These are phyloP conservation scores for Andrena marginata DNA, from an alignment of 2,888 invertebrate genomes.

Conservation along the genomic window DNA sequence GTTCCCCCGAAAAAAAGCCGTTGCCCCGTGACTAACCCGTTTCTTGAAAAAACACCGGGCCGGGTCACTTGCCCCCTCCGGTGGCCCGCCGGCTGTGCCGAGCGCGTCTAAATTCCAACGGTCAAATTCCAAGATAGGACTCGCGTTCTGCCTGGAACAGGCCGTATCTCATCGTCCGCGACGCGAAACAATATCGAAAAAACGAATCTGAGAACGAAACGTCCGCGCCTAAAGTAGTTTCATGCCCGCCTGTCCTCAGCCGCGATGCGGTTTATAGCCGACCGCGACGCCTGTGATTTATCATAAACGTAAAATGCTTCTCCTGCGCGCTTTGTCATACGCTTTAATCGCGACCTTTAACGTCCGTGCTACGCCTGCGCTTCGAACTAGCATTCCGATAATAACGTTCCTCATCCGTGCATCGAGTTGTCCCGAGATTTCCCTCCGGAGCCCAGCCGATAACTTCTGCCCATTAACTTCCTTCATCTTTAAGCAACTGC, in stretches of 20 bases:
- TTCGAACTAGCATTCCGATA: background rate
- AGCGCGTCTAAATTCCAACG: background rate
- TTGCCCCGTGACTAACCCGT: background rate
- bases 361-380: background rate
- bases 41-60: conserved; percentile 3
- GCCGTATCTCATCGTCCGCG: background rate
- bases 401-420: conserved; percentile 18
- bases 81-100: background rate
- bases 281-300: conserved; percentile 41
- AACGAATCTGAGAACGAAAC: background rate
- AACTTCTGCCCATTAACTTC: no score
- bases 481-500: no score
- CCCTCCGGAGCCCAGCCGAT: background rate
- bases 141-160: conserved; percentile 2
- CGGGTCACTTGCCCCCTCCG: background rate
- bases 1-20: background rate
- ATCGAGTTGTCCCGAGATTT: background rate
- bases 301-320: conserved; percentile 33
- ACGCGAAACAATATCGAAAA: background rate
- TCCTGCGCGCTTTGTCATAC: conserved; percentile 9
- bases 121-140: background rate
- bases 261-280: conserved; percentile 33
- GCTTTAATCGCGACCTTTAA: conserved; percentile 35
- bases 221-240: conserved; percentile 8
- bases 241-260: conserved; percentile 13